phyloP scores from a whole-genome alignment of 2,113 vertebrate genomes.

The Oncorhynchus tshawytscha region DNA sequence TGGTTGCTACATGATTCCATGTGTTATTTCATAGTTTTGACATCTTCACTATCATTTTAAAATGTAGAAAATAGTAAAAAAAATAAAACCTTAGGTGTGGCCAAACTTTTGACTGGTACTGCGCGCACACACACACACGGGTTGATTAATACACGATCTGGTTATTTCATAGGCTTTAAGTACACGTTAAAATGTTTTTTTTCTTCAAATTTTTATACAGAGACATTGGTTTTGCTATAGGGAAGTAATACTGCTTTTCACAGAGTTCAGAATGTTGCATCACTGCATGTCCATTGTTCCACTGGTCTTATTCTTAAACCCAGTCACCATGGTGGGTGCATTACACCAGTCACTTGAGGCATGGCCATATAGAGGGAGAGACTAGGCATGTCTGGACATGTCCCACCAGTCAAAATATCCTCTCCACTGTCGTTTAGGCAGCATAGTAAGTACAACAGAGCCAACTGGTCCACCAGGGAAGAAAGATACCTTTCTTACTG shows the following conservation, averaged over 20 bases:
- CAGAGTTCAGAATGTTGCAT: not conserved
- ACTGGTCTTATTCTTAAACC: not conserved
- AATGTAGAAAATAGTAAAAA: no score
- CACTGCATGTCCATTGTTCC: not conserved
- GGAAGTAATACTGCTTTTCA: conserved; percentile 39
- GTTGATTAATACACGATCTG: conserved; percentile 57
- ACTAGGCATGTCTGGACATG: not conserved
- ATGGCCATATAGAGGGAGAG: not conserved
- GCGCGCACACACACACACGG: conserved; percentile 3
- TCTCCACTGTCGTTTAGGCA: conserved; percentile 1
- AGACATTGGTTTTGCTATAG: conserved; percentile 28
- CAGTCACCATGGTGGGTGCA: not conserved
- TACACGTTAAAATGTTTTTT: conserved; percentile 58
- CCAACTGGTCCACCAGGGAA: conserved; percentile 15
- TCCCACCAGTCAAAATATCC: conserved; percentile 2
- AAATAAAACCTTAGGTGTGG: no score
- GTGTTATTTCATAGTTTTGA: no score
- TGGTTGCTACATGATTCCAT: no score
- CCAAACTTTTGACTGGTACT: no score
- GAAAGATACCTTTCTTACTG: not conserved
- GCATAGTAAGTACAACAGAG: conserved; percentile 9
- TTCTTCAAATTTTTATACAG: conserved; percentile 22
- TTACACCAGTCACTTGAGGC: no score
- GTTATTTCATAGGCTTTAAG: conserved; percentile 61
- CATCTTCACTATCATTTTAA: no score